Conservation (phyloP, 2,113 vertebrate genomes). For the Muscicapa adusta region DNA sequence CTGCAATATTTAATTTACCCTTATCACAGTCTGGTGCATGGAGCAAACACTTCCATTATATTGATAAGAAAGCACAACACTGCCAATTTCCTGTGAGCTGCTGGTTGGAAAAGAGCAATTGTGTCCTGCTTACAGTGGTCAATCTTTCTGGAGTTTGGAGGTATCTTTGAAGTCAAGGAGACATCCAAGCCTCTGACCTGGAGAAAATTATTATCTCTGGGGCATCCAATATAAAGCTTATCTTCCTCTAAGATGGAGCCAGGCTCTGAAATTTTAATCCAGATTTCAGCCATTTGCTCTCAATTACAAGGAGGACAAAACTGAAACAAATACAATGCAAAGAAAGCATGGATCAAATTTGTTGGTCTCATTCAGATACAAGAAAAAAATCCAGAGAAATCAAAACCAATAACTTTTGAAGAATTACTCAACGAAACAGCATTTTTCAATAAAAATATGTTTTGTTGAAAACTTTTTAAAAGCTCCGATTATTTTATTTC, state of each 20-base stretch:
- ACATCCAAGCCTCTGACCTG: not conserved
- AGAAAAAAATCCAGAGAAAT: not conserved
- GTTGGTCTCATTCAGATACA: not conserved
- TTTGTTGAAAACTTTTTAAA: not conserved
- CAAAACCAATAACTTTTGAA: not conserved
- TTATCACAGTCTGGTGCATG: not conserved
- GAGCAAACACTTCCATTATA: not conserved
- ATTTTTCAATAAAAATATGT: not conserved
- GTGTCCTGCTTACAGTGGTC: not conserved
- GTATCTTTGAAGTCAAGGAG: not conserved
- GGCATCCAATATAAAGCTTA: not conserved
- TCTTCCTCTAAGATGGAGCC: not conserved
- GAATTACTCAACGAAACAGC: not conserved
- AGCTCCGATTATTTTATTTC: not conserved
- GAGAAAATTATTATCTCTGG: not conserved
- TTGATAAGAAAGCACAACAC: not conserved
- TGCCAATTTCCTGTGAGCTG: not conserved
- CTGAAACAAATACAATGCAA: not conserved
- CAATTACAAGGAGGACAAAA: not conserved
- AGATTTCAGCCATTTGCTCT: not conserved
- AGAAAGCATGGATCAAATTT: not conserved
- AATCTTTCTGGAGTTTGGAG: not conserved
- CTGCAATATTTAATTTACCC: not conserved
- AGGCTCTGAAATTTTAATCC: not conserved
- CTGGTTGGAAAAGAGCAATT: not conserved